Base-by-base conservation (phyloP, 2,888 invertebrate genomes). In the Melanargia galathea region DNA sequence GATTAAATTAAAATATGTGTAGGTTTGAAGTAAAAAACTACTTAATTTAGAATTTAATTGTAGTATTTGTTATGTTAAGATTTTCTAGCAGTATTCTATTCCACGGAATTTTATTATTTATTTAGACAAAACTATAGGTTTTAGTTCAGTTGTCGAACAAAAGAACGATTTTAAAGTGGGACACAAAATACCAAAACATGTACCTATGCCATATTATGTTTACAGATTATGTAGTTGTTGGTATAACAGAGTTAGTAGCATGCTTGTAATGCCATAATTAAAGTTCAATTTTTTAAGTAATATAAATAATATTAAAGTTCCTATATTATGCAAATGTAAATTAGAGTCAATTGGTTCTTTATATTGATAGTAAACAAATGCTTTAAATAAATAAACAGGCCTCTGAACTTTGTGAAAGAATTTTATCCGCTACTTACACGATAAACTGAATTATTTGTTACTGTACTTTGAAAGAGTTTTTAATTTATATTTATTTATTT, bases 41-140 rank as follows among this genome's bases (percentile, higher is more conserved):
- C 45, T 43, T 55, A 55, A 40, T 35, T 8, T 40, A 54, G 38
- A 40, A 26, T 43, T 43, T 43, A 26, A 26, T 26, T 43, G 6
- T 20, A 52, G 20, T 55, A 13, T 22, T 30, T 22, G 40, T 26
- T 26, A 55, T 16, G 11, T 26, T 55, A 55, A 55, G 26, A 55
- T 26, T 55, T 55, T 43, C 16, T 40, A 55, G 22, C 55, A 55
- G 55, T 55, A 55, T 55, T 55, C 2, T 55, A 43, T 43, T 43
- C 55, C 24, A 24, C 24, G 38, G 40, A 55, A 35, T 35, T 52
- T 35, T 51, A 35, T 52, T 51, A 11, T 52, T 20, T 20, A 35
- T 16, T 26, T 49, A 49, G 30, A 8, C 8, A 49, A 49, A 26
- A n/a, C 2, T 10, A 35, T 35, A 35, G 13, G 13, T 35, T 26